These are phyloP conservation scores for Miltochrista miniata DNA, from an alignment of 2,888 invertebrate genomes.

Conservation along the genomic window DNA sequence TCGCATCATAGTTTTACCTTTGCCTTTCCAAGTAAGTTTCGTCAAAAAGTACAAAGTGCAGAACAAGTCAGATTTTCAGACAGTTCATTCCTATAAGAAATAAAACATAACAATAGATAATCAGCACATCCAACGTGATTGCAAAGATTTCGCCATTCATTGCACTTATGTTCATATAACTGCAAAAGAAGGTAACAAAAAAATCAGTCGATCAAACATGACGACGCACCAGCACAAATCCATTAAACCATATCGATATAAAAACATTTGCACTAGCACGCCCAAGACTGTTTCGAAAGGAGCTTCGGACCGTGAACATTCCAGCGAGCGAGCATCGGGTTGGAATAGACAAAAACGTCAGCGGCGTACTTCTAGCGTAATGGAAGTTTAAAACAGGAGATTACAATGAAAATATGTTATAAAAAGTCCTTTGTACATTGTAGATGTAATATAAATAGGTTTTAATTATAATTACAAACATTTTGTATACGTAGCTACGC, in stretches of 20 bases:
- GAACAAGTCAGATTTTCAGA: no score
- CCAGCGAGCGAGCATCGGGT: conserved; percentile 69
- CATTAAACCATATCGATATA: conserved; percentile 66
- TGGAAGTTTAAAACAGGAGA: conserved; percentile 43
- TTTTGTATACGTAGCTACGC: no score
- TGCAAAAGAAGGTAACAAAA: conserved; percentile 32
- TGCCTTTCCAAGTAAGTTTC: no score
- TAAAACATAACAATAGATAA: no score
- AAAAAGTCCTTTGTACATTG: not conserved
- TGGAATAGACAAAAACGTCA: conserved; percentile 70
- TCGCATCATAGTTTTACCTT: no score
- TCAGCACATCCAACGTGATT: no score
- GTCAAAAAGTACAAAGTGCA: no score
- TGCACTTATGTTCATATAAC: not conserved
- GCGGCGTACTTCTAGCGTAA: conserved; percentile 58
- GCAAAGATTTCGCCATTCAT: no score
- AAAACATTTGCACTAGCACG: conserved; percentile 81
- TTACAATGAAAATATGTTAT: conserved; percentile 2
- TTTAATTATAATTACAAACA: no score
- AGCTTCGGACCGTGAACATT: conserved; percentile 79
- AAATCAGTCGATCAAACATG: conserved; percentile 46
- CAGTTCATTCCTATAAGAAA: no score
- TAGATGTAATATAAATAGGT: no score
- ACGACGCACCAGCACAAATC: conserved; percentile 56
- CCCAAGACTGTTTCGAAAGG: conserved; percentile 79